Base-by-base conservation (phyloP, 1,140 invertebrate genomes). In the Cepaea nemoralis region DNA sequence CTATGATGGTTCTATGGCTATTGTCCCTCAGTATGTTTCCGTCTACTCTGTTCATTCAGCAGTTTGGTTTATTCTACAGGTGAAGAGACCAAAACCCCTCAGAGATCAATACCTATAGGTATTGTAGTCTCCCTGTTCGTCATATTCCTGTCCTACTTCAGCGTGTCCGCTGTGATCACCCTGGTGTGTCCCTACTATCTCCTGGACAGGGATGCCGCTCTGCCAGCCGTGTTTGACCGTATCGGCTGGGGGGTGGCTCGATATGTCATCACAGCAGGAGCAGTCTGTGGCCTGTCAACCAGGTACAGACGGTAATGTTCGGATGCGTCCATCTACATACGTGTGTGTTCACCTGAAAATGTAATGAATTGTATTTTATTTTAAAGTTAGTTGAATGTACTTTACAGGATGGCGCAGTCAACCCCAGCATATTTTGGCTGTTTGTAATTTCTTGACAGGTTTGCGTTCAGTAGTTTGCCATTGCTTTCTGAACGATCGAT, bases 131-230 rank as follows among this genome's bases (percentile, higher is more conserved):
- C 96, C 0, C 91, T 98, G 19, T 89, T 94, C 0, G 93, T 96
- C 45, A 95, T 96, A 35, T 96, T 96, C 85, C 83, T 95, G 3
- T 94, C 95, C 0, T 98, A 98, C 91, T 97, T 96, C 91, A 94
- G 95, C 37, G 94, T 97, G 14, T 95, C 96, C 0, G 94, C 94
- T 0, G 94, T 97, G 0, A 89, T 97, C 27, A 98, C 97, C 0
- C 94, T 98, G 93, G 97, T 97, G 94, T 94, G 94, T 92, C 97
- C 97, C 0, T 98, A 98, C 89, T 98, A 95, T 88, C 87, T 94
- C 33, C 95, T 96, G 94, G 94, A 97, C 91, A 90, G 92, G 3
- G 93, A 95, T 84, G 96, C 96, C 0, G 96, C 97, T 0, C 94
- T 98, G 82, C 96, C 97, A 0, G 93, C 94, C 83, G 94, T 95